Base-by-base conservation (phyloP, 2,888 invertebrate species). In the Brachypterus glaber region DNA sequence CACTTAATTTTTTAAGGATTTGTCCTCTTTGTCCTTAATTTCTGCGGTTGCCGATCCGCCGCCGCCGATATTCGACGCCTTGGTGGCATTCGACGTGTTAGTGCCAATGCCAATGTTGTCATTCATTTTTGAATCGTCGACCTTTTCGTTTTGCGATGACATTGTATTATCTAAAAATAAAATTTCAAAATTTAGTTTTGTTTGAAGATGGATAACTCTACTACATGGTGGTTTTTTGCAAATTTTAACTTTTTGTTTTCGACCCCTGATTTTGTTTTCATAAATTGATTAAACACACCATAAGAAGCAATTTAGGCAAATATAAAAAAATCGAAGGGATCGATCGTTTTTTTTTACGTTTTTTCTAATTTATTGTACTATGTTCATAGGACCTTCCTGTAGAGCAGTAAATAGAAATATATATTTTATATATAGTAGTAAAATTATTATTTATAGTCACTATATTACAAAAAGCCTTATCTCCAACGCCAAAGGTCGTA, bases 71-170 rank as follows among this genome's bases (percentile, higher is more conserved):
- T 3, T 17, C 9, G n/a, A 17, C 5, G 12, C 24, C 17, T 7
- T 5, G n/a, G 13, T 15, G 17, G 33, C 17, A 7, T n/a, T 18
- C 17, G 3, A 8, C 5, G 4, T 4, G n/a, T 17, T 18, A n/a
- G 7, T n/a, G n/a, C 16, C 33, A 9, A 15, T 12, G 12, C 5
- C 21, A 12, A 43, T 47, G 38, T 44, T 52, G 16, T 63, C 64
- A 18, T 46, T 52, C 33, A 63, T 47, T 51, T 65, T 65, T 17
- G 55, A 41, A 36, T 63, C 63, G 17, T 64, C 64, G 11, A 50
- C 40, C 53, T 65, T 65, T 31, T 65, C 65, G 34, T 48, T 55
- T 50, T 62, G 63, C 32, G 54, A 53, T 40, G 57, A 49, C 37
- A 62, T 47, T 21, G 55, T 49, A 37, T 56, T 55, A 43, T 50